A percentile compares a stretch with the other conserved stretches of the same genome.
Conservation (phyloP, 1,140 invertebrate species). For the Drosophila auraria region DNA sequence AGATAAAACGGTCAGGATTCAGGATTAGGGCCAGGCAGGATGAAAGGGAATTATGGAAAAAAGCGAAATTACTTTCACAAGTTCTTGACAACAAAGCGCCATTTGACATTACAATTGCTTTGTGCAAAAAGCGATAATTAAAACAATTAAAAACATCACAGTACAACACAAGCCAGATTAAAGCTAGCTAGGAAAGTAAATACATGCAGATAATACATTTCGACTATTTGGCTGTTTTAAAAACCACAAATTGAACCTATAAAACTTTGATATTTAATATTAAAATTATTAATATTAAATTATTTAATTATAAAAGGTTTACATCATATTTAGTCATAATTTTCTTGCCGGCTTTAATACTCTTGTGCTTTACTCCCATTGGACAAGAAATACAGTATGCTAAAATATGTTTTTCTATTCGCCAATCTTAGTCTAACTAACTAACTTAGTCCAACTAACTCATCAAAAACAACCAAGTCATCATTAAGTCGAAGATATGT, state of each 20-base stretch:
- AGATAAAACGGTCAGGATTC: constrained; percentile 23
- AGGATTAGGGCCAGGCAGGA: constrained; percentile 27
- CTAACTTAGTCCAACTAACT: too few relatives aligned
- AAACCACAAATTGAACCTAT: not conserved
- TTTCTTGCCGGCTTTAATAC: too few relatives aligned
- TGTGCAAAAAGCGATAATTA: constrained; percentile 6
- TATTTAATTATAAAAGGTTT: too few relatives aligned
- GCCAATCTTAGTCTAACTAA: too few relatives aligned
- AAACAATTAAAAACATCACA: constrained; percentile 1
- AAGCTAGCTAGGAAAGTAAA: not conserved
- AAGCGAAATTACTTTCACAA: constrained; percentile 25
- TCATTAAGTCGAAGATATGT: too few relatives aligned
- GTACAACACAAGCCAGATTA: not conserved
- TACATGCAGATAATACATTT: not conserved
- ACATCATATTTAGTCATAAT: too few relatives aligned
- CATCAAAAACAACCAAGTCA: too few relatives aligned
- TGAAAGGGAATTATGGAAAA: constrained; percentile 27
- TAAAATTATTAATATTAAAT: too few relatives aligned
- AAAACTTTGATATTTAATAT: not conserved
- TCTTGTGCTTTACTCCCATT: too few relatives aligned
- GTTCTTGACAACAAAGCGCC: constrained; percentile 19
- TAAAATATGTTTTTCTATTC: too few relatives aligned
- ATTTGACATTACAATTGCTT: constrained; percentile 14
- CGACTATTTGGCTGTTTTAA: not conserved
- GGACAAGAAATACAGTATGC: too few relatives aligned